Evolutionary conservation across 2,888 invertebrate species (phyloP).

Genomic region (Idaea dimidiata): DNA sequence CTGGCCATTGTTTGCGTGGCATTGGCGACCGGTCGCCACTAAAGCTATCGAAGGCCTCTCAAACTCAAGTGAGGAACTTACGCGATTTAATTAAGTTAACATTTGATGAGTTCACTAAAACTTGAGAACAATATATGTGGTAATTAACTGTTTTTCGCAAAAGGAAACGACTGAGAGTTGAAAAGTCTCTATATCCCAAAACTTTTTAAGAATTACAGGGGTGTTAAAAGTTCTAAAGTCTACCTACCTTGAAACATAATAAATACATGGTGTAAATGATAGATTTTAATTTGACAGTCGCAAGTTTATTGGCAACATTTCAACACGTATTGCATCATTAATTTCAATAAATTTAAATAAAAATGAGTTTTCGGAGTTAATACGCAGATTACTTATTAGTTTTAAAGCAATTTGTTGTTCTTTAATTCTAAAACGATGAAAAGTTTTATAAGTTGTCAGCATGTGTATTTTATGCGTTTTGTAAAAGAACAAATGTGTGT

Average conservation of each 20-base stretch:
- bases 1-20: slow-evolving; percentile 56
- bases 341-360: neutral
- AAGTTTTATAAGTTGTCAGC: no score
- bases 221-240: neutral
- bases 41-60: slow-evolving; percentile 55
- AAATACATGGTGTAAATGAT: neutral
- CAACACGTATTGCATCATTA: neutral
- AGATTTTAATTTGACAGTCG: neutral
- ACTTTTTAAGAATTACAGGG: no score
- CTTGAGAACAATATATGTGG: no score
- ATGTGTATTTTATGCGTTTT: no score
- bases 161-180: no score
- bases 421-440: no score
- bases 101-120: no score
- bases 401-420: neutral
- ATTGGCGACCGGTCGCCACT: slow-evolving; percentile 50
- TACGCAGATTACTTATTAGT: neutral
- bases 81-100: slow-evolving; percentile 25
- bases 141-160: no score
- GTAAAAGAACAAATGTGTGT: no score
- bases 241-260: neutral
- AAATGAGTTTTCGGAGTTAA: slow-evolving; percentile 10
- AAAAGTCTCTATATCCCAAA: no score
- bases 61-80: slow-evolving; percentile 37
- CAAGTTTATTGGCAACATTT: neutral